Percentiles rank a stretch among this genome's conserved stretches.
These are phyloP conservation scores for Batillaria attramentaria DNA, from an alignment of 1,140 invertebrate species.

Conservation along the genomic window DNA sequence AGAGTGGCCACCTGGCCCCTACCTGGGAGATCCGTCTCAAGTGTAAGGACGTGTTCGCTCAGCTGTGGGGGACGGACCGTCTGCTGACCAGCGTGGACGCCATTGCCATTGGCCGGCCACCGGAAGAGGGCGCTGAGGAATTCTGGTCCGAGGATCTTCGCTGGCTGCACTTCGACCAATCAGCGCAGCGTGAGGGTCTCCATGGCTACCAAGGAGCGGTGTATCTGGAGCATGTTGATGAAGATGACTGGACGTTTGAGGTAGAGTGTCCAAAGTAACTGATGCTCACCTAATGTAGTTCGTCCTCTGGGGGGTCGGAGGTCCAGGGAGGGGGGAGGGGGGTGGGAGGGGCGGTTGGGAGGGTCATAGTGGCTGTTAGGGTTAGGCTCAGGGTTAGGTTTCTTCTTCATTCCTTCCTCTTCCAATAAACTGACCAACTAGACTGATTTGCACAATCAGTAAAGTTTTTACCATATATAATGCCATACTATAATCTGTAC, in stretches of 20 bases:
- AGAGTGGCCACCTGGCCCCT: constrained; percentile 50
- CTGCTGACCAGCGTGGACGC: constrained; percentile 55
- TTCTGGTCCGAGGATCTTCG: constrained; percentile 27
- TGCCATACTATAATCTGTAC: too few relatives aligned
- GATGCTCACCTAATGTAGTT: too few relatives aligned
- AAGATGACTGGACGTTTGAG: constrained; percentile 52
- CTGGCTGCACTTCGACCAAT: constrained; percentile 52
- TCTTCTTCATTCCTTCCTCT: too few relatives aligned
- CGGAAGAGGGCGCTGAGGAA: constrained; percentile 43
- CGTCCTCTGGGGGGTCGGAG: too few relatives aligned
- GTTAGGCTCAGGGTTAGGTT: too few relatives aligned
- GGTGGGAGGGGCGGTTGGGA: too few relatives aligned
- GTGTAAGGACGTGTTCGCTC: constrained; percentile 48
- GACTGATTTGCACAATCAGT: too few relatives aligned
- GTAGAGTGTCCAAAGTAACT: too few relatives aligned
- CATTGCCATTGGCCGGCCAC: constrained; percentile 56
- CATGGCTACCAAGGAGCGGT: constrained; percentile 51
- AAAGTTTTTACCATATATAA: too few relatives aligned
- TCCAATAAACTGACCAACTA: too few relatives aligned
- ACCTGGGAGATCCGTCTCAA: constrained; percentile 53
- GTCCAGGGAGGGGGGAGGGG: too few relatives aligned
- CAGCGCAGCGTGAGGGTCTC: constrained; percentile 33
- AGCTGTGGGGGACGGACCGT: constrained; percentile 58
- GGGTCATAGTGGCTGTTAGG: too few relatives aligned
- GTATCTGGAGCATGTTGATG: constrained; percentile 45